Base-by-base conservation (phyloP, 2,113 vertebrate genomes). In the Leiothrix lutea region DNA sequence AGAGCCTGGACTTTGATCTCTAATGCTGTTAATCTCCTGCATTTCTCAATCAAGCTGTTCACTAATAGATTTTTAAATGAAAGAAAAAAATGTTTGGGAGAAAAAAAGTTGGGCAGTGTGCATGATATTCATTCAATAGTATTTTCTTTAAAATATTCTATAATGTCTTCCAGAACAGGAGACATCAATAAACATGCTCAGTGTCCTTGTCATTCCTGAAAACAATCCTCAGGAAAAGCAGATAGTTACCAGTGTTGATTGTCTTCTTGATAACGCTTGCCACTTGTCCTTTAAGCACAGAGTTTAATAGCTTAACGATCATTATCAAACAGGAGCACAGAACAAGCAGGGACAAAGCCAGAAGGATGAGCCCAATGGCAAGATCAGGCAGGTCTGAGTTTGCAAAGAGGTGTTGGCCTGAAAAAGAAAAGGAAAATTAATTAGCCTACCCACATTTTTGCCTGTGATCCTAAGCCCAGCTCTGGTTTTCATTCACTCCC, bases 261-360 rank as follows among this genome's bases (percentile, higher is more conserved):
- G 99, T 98, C 97, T 99, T 99, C 98, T 99, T 99, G 98, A 99
- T 99, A 97, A 99, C 89, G 9, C 97, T 72, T 0, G 99, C 99
- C 47, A 99, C 99, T 98, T 99, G 99, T 50, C 99, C 99, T 95
- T 98, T 98, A 65, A 99, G 98, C 98, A 99, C 98, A 25, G 99
- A 99, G 97, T 99, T 99, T 90, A 99, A 98, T 45, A 99, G 95
- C 95, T 99, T 99, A 96, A 99, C 99, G 0, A 99, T 99, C 89
- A 98, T 94, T 93, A 99, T 98, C 96, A 99, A 98, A 96, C 99
- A 99, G 73, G 98, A 97, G 45, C 99, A 99, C 60, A 99, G 98
- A 78, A 98, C 73, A 18, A 99, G 33, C 94, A 99, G 83, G 13
- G 99, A 99, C 61, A 97, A 19, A 7, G 97, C 97, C 70, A 99